These are phyloP conservation scores for Pitangus sulphuratus DNA, from an alignment of 2,797 vertebrate species.

Conservation along the genomic window DNA sequence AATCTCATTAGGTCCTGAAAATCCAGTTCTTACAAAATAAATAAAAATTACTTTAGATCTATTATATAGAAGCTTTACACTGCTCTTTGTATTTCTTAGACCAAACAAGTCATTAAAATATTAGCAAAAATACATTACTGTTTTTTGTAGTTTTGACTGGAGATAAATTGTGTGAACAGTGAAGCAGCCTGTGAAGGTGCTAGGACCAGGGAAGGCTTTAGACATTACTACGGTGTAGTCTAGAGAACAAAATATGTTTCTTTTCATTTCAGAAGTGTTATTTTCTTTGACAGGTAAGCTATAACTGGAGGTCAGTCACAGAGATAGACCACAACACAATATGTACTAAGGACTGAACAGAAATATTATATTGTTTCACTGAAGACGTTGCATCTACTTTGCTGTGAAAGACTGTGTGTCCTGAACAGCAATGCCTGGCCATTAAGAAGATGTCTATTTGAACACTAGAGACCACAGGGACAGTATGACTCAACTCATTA, in stretches of 20 bases:
- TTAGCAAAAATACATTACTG: not conserved
- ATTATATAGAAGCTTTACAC: not conserved
- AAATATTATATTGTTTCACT: not conserved
- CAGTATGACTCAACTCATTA: not conserved
- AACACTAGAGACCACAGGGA: not conserved
- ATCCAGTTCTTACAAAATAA: not conserved
- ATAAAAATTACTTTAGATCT: not conserved
- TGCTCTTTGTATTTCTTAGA: not conserved
- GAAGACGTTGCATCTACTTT: not conserved
- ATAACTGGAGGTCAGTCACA: not conserved
- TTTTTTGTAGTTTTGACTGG: not conserved
- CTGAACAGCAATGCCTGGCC: not conserved
- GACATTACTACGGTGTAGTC: not conserved
- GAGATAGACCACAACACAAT: not conserved
- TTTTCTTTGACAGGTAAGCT: not conserved
- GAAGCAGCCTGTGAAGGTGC: not conserved
- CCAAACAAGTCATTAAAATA: not conserved
- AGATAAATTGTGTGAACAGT: not conserved
- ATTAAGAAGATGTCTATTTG: not conserved
- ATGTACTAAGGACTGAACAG: not conserved
- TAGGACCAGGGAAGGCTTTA: not conserved
- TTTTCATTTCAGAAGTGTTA: not conserved
- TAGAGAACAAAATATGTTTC: not conserved
- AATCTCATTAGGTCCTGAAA: not conserved
- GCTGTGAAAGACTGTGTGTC: not conserved